Evolutionary conservation across 2,113 vertebrate species (phyloP), one percentile per base, ranked within the genome.

Genomic region (Scalopus aquaticus): DNA sequence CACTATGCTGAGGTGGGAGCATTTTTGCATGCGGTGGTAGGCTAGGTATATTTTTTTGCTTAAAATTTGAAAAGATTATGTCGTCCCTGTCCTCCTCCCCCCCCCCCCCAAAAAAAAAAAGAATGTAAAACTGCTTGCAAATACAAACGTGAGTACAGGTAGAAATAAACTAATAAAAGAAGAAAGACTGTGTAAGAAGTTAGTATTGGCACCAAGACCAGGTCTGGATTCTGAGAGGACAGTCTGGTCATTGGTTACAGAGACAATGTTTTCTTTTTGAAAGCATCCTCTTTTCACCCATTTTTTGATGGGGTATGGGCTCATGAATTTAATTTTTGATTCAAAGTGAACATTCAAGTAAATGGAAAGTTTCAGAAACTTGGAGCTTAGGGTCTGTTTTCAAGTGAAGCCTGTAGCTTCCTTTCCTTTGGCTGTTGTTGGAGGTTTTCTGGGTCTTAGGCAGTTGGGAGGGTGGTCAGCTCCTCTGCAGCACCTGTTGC

Each of bases 21-120:
- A 1, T 46, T 93, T 78, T 84, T 2, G 39, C 24, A 1, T 60
- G 11, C 46, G 58, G 39, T 81, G 37, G 26, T 22, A 85, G 87
- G 49, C 35, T n/a, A 26, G 15, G 46, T 35, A 1, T 69, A 20
- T 89, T 91, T 93, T 82, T 83, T 92, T 95, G 19, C 56, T 79
- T 94, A 96, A 79, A 42, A 80, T 92, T 73, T 94, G 11, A 58
- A 81, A 30, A 22, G 88, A 32, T 93, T 89, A 8, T 91, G n/a
- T 87, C 37, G 46, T 49, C 46, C 44, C 44, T 44, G 5, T 9
- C 44, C 44, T 44, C 44, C 44, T 44, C 44, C 5, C 49, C 49
- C 49, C n/a, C 72, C 15, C 9, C 54, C 28, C 32, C n/a, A n/a
- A n/a, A n/a, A n/a, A n/a, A n/a, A n/a, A n/a, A 80, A 79, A 81